Conservation (phyloP, 35 echinoderm and acorn worm genomes). For the Chiridota heheva region DNA sequence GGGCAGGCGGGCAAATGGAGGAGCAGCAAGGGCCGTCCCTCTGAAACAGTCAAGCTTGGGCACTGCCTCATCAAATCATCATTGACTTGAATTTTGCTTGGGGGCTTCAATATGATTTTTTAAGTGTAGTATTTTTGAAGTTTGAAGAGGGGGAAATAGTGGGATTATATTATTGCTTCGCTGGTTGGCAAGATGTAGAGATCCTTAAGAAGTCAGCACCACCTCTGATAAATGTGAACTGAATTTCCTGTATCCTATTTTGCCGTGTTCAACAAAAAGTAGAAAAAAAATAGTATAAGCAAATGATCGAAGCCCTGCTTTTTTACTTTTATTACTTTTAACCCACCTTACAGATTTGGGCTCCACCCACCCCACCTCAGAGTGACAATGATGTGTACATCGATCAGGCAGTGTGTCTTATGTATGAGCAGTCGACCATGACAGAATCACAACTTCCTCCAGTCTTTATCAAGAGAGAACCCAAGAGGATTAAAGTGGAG, state of each 20-base stretch:
- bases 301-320: neutral
- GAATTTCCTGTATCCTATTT: neutral
- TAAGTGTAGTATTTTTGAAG: too few species aligned
- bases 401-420: conserved; percentile 66
- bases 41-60: too few species aligned
- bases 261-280: neutral
- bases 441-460: conserved; percentile 86
- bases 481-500: conserved; percentile 84
- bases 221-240: neutral
- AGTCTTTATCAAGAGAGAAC: conserved; percentile 94
- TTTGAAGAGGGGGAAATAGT: too few species aligned
- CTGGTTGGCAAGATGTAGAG: too few species aligned
- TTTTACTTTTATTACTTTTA: neutral
- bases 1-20: too few species aligned
- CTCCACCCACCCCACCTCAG: conserved; percentile 94
- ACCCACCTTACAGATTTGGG: conserved; percentile 72
- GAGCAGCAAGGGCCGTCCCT: too few species aligned
- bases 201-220: too few species aligned
- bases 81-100: too few species aligned
- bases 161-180: too few species aligned
- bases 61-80: too few species aligned
- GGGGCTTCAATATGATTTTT: too few species aligned
- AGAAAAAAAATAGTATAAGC: neutral
- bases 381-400: conserved; percentile 98
- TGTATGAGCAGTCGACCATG: conserved; percentile 87